Base-by-base conservation (phyloP, 1,140 invertebrate genomes). In the Riptortus pedestris region DNA sequence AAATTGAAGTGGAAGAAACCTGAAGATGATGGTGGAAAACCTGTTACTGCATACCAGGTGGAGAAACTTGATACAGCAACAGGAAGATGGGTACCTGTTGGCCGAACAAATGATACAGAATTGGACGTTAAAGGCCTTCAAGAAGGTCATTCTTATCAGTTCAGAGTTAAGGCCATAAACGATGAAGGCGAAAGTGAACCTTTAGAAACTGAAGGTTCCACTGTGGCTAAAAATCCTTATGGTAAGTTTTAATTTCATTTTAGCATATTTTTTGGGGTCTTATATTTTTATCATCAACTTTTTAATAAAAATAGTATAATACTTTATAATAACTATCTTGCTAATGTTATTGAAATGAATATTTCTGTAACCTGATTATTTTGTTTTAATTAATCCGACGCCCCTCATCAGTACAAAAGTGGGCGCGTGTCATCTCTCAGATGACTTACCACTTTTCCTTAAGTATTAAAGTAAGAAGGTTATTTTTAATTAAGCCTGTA, bases 101-200 rank as follows among this genome's bases (percentile, higher is more conserved):
- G 91, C 64, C 84, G 91, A 59, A 85, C 88, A 9, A 71, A 70
- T 55, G 89, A 92, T 69, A 87, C 90, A 0, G 90, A 93, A 76
- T 85, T 91, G 81, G 90, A 95, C 68, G 83, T 98, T 29, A 91
- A 90, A 71, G 93, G 93, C 52, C 80, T 98, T 51, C 85, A 88
- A 71, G 91, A 94, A 74, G 93, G 92, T 22, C 91, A 96, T 73
- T 89, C 94, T 71, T 98, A 98, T 76, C 85, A 95, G 74, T 98
- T 98, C 79, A 82, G 95, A 67, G 94, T 99, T 0, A 95, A 90
- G 72, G 96, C 96, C n/a, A 83, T 98, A 51, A 99, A 99, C 72
- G 91, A 94, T 59, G 93, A 98, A 78, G 97, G 96, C 2, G 93
- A 96, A 77, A 96, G 93, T 24, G 95, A 98, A 71, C 93, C 94